Evolutionary conservation across 2,888 invertebrate genomes (phyloP).

Genomic region (Microctonus brassicae): DNA sequence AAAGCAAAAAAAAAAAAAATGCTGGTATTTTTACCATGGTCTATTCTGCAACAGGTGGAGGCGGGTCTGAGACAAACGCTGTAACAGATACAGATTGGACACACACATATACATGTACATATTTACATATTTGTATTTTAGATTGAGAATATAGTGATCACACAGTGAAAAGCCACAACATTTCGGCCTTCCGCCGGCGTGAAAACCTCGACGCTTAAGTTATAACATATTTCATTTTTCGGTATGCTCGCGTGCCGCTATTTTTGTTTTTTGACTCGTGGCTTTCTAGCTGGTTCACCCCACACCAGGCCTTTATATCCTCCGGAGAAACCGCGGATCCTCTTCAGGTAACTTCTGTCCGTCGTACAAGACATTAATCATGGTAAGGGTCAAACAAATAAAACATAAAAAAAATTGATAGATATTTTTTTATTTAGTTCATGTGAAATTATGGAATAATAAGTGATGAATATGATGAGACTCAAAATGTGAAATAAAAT

Average conservation of each 20-base stretch:
- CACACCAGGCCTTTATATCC: constrained; percentile 62
- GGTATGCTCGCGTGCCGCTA: constrained; percentile 56
- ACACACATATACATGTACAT: no score
- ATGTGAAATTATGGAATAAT: not conserved
- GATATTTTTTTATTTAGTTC: not conserved
- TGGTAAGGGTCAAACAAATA: constrained; percentile 59
- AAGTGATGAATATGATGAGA: not conserved
- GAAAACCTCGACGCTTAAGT: constrained; percentile 53
- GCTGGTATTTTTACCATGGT: constrained; percentile 26
- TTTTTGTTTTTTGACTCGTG: constrained; percentile 59
- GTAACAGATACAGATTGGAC: constrained; percentile 17
- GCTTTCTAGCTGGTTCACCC: constrained; percentile 68
- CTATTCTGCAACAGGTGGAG: constrained; percentile 27
- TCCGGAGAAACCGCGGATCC: constrained; percentile 54
- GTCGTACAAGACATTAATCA: constrained; percentile 59
- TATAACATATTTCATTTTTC: constrained; percentile 70
- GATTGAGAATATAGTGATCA: not conserved
- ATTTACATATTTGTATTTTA: constrained; percentile 9
- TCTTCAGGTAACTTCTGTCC: constrained; percentile 65
- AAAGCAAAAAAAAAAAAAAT: not conserved
- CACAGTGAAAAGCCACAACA: constrained; percentile 2
- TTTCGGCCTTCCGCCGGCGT: constrained; percentile 32
- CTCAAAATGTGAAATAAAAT: not conserved
- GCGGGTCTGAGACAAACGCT: constrained; percentile 8
- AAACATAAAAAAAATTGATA: not conserved